Evolutionary conservation across 2,113 vertebrate genomes (phyloP).

Genomic region (Tinamus guttatus): DNA sequence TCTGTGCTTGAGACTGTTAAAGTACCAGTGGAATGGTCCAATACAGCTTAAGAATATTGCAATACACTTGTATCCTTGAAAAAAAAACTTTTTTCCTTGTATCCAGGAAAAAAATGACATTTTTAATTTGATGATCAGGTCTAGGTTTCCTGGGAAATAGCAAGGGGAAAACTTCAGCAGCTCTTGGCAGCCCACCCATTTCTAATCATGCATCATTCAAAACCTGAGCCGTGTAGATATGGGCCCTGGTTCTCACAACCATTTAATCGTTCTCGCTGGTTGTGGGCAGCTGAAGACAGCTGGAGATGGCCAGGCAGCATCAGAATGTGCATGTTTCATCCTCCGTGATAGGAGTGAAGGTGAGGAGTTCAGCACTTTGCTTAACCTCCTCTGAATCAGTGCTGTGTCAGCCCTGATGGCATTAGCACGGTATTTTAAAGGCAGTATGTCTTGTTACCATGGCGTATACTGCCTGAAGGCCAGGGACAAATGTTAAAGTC

Average conservation of each 20-base stretch:
- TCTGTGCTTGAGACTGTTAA: not conserved
- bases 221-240: not conserved
- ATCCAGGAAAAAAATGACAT: not conserved
- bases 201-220: not conserved
- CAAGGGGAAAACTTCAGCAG: not conserved
- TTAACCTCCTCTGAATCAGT: slow-evolving; percentile 25
- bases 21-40: not conserved
- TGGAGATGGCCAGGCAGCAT: not conserved
- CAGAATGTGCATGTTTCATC: not conserved
- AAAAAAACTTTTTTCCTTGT: no score
- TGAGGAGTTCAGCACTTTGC: slow-evolving; percentile 51
- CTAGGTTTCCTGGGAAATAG: not conserved
- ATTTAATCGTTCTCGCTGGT: not conserved
- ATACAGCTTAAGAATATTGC: not conserved
- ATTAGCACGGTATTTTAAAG: slow-evolving; percentile 50
- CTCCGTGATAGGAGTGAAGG: not conserved
- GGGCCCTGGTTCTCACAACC: not conserved
- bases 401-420: slow-evolving; percentile 49
- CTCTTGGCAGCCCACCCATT: not conserved
- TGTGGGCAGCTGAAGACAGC: not conserved
- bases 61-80: not conserved
- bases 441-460: slow-evolving; percentile 26
- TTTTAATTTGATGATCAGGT: not conserved
- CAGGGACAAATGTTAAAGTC: slow-evolving; percentile 38
- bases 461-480: slow-evolving; percentile 36